Evolutionary conservation across 2,113 vertebrate genomes (phyloP), one percentile per base, ranked within the genome.

Genomic region (Rafetus swinhoei): DNA sequence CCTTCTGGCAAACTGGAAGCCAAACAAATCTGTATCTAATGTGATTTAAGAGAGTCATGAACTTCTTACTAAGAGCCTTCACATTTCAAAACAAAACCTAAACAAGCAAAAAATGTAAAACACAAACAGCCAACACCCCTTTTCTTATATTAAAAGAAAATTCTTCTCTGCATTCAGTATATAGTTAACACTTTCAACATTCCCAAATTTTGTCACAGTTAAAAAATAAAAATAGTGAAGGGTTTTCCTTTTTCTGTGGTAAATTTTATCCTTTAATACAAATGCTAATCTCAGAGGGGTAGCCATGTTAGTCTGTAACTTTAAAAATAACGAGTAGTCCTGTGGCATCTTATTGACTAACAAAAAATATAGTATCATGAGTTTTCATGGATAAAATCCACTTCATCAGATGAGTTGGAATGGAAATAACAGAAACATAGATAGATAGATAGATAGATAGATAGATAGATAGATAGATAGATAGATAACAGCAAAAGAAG

Each of bases 1-100:
- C 93, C 87, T 94, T 95, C 94, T 94, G 89, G 85, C 89, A 92
- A 94, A 94, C 35, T 90, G 89, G 53, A 96, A 93, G 95, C 91
- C 96, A 95, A 96, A 94, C 90, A 95, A 97, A 97, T 95, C 81
- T 95, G 60, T 93, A 94, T 95, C 35, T 69, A 96, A 96, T 94
- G 92, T 94, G 94, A 93, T 85, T 81, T 87, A 81, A 85, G 87
- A 59, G 22, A 93, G 86, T 91, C 74, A 93, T 91, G 94, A 91
- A 86, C 90, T 89, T 93, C 86, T 94, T 91, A 86, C 81, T 96
- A 95, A 93, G 93, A 3, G 29, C 91, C 91, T 93, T 95, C 7
- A 86, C 92, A 53, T 89, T 95, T 97, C 93, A 81, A 93, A 90
- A 90, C 3, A 12, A 77, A 59, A 32, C 65, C 80, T 79, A 92